A percentile compares a stretch with the other conserved stretches of the same genome.
Conservation (phyloP, 2,797 vertebrate species). For the Dromococcyx pavoninus region DNA sequence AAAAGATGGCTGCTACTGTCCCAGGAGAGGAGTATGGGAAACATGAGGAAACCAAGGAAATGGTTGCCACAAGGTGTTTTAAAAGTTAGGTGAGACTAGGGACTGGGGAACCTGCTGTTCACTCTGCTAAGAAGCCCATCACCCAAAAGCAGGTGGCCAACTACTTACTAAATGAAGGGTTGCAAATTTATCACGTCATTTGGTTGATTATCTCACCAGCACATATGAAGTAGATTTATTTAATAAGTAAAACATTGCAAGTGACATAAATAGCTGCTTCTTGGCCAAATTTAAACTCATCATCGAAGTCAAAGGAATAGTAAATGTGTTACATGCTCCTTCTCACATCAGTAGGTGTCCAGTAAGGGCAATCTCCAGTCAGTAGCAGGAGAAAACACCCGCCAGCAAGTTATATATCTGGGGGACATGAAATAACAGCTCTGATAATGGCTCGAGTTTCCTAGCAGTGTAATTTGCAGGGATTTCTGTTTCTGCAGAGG, state of each 20-base stretch:
- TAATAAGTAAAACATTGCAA: background rate
- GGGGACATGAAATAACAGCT: fast-evolving
- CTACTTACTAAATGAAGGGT: background rate
- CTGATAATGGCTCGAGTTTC: background rate
- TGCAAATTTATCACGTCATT: background rate
- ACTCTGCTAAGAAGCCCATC: background rate
- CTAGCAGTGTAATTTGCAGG: background rate
- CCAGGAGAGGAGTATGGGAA: background rate
- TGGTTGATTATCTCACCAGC: background rate
- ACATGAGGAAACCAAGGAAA: background rate
- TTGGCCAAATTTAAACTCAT: background rate
- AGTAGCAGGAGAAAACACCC: background rate
- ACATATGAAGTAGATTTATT: background rate
- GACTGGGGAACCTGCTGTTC: fast-evolving
- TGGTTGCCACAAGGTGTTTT: background rate
- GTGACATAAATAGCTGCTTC: background rate
- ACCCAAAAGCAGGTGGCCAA: background rate
- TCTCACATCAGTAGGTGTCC: background rate
- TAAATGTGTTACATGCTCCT: background rate
- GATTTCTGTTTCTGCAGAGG: background rate
- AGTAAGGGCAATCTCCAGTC: background rate
- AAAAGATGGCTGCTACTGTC: too few relatives aligned
- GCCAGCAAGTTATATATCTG: background rate
- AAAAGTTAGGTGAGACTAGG: background rate
- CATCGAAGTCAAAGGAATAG: background rate